Evolutionary conservation across 2,888 invertebrate genomes (phyloP), one percentile per base, ranked within the genome.

Genomic region (Mesoligia furuncula): DNA sequence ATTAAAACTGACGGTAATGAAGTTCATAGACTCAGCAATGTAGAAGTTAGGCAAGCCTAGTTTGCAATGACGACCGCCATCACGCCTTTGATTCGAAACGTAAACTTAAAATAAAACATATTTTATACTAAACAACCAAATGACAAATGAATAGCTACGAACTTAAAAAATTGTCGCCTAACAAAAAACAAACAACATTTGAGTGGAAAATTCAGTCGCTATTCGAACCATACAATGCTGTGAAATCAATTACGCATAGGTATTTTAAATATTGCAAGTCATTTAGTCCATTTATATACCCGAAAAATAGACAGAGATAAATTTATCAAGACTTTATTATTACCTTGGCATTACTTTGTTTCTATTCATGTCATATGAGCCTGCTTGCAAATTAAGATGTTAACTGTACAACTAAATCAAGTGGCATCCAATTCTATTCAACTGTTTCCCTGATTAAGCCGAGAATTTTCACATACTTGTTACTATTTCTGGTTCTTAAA

Each of bases 191-290:
- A 15, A n/a, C 24, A 51, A 61, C 31, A 62, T 68, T 64, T 61
- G 59, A 54, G 42, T 36, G 61, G 20, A 59, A 67, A 67, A 75
- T 64, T 71, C 62, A 36, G n/a, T 74, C 36, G 13, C 31, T 57
- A 73, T 74, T 73, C 27, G 73, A 17, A 76, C 31, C 45, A 61
- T 76, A 57, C 54, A 73, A 51, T 6, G 27, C 62, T 75, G 20
- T 36, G 8, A 78, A 82, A 78, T 85, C 72, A 73, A 78, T 77
- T 65, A 51, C 39, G 67, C 31, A 15, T 64, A 72, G 54, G n/a
- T 27, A 73, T 67, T 81, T 84, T 36, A 61, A 15, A 79, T 79
- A 68, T 51, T 61, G 72, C 79, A 62, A 84, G 84, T 81, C 84
- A 79, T 62, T n/a, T 36, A 27, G 6, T 57, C 24, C n/a, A 64